Percentiles rank a stretch among this genome's conserved stretches.
phyloP scores from a whole-genome alignment of 2,888 invertebrate species.

The Drosophila planitibia region DNA sequence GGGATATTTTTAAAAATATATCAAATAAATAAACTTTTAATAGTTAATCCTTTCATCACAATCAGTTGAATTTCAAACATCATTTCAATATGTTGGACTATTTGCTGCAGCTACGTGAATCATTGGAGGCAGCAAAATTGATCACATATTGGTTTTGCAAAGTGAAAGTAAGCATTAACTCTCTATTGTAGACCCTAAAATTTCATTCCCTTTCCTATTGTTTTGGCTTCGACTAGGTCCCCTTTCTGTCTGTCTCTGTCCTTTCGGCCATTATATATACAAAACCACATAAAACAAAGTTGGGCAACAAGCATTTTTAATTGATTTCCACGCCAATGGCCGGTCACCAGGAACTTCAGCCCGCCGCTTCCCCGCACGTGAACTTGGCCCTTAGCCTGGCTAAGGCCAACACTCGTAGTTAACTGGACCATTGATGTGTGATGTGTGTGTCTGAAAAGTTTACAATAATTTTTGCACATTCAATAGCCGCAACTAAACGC shows the following conservation, averaged over 20 bases:
- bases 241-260: slow-evolving; percentile 5
- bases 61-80: neutral
- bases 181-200: neutral
- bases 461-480: slow-evolving; percentile 80
- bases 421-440: slow-evolving; percentile 54
- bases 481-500: slow-evolving; percentile 81
- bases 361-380: slow-evolving; percentile 1
- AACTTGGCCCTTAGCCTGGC: slow-evolving; percentile 24
- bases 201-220: neutral
- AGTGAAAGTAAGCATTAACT: slow-evolving; percentile 51
- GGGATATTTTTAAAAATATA: too few species aligned
- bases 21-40: neutral
- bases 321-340: slow-evolving; percentile 69
- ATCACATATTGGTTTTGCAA: slow-evolving; percentile 16
- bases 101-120: neutral
- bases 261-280: slow-evolving; percentile 57
- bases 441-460: slow-evolving; percentile 79
- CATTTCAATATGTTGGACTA: neutral
- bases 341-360: slow-evolving; percentile 20
- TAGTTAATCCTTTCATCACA: neutral
- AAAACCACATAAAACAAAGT: slow-evolving; percentile 71
- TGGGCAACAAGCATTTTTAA: slow-evolving; percentile 75
- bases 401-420: slow-evolving; percentile 8
- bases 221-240: neutral
- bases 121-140: slow-evolving; percentile 2